Conservation (phyloP, 1,140 invertebrate genomes). For the Acarapis woodi region DNA sequence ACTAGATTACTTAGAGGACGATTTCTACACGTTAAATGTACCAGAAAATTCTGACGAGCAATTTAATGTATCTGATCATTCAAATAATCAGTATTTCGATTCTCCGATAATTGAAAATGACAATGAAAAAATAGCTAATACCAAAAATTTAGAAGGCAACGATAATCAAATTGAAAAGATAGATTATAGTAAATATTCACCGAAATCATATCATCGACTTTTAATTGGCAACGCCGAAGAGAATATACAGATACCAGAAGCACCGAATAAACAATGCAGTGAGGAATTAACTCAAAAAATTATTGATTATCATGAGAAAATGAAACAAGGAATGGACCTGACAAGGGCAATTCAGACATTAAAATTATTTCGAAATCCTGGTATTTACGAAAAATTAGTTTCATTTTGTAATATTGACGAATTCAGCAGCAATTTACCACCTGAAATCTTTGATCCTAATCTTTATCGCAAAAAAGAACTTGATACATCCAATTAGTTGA, state of each 20-base stretch:
- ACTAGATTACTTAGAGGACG: too few species aligned
- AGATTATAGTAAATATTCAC: too few species aligned
- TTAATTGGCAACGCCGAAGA: constrained; percentile 7
- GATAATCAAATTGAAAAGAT: too few species aligned
- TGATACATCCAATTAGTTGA: too few species aligned
- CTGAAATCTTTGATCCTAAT: constrained; percentile 60
- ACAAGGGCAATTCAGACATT: constrained; percentile 59
- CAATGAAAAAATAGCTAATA: too few species aligned
- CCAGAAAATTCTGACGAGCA: too few species aligned
- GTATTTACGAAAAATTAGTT: constrained; percentile 87
- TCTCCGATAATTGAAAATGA: too few species aligned
- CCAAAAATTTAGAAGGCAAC: too few species aligned
- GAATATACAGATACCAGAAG: constrained; percentile 12
- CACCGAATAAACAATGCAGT: constrained; percentile 9
- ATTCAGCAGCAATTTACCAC: constrained; percentile 72
- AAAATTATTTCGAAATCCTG: constrained; percentile 75
- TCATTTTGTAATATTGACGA: constrained; percentile 79
- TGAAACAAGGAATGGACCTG: constrained; percentile 42
- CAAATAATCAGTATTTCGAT: too few species aligned
- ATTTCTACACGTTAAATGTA: too few species aligned
- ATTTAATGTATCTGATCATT: too few species aligned
- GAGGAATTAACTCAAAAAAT: constrained; percentile 33
- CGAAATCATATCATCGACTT: constrained; percentile 9
- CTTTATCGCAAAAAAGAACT: too few species aligned
- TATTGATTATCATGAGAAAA: constrained; percentile 33